Evolutionary conservation across 1,140 invertebrate species (phyloP), one percentile per base, ranked within the genome.

Genomic region (Brachionus rotundiformis): DNA sequence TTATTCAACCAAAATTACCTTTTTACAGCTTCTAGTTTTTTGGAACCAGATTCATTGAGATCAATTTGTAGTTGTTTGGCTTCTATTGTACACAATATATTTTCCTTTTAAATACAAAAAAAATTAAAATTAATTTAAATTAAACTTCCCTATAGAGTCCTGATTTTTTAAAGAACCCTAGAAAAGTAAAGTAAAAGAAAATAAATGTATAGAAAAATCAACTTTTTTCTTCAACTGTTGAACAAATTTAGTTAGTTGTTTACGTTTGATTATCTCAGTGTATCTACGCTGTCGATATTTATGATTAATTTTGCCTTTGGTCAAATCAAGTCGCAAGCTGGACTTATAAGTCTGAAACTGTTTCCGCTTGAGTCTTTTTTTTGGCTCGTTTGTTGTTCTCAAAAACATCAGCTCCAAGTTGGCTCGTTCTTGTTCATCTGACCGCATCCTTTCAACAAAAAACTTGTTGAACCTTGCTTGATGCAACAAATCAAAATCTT

Each of bases 1-100:
- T n/a, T n/a, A n/a, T n/a, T 11, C 13, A 19, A 5, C 16, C 1
- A 63, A 31, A 29, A n/a, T 19, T 36, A 73, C 68, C 76, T 44
- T 80, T 71, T 36, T n/a, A 85, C 93, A 84, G 47, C 83, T 93
- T 84, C 91, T 91, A 80, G 94, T 90, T 87, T 95, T 93, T 87
- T 82, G 3, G 44, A 44, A 6, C 76, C 76, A 5, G 76, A 79
- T 31, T 79, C 76, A 27, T 79, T 79, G n/a, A 79, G 41, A 27
- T 79, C 76, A 25, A 79, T 79, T 19, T 79, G 76, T 36, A 79
- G 33, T 19, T 79, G 76, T 41, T 59, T 79, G 11, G 76, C 76
- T 39, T 79, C 76, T 31, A 79, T 79, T 59, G 76, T 79, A 25
- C 76, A 79, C 29, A 79, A 79, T 2, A 79, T 79, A 13, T 79